phyloP scores from a whole-genome alignment of 2,797 vertebrate genomes.

The Enteromius anoplus region DNA sequence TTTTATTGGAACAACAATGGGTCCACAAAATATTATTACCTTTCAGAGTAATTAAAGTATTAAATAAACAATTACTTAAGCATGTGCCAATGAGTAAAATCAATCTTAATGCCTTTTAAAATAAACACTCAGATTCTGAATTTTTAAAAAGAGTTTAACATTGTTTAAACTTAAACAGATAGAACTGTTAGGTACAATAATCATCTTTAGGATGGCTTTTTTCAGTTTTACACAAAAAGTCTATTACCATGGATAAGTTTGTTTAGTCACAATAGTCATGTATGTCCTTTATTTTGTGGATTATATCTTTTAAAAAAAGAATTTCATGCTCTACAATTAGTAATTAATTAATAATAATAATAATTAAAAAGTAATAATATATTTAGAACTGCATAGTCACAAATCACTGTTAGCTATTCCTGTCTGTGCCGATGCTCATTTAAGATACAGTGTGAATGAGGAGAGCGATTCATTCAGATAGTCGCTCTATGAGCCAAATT shows the following conservation, averaged over 20 bases:
- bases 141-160: not conserved
- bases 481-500: not conserved
- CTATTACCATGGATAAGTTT: not conserved
- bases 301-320: not conserved
- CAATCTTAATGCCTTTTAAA: not conserved
- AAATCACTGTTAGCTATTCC: constrained; percentile 2
- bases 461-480: not conserved
- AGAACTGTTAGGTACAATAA: not conserved
- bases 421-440: not conserved
- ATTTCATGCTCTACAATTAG: not conserved
- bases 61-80: not conserved
- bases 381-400: not conserved
- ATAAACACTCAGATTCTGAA: not conserved
- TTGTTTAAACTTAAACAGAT: not conserved
- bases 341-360: too few relatives aligned
- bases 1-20: not conserved
- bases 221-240: not conserved
- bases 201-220: not conserved
- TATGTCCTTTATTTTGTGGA: not conserved
- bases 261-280: not conserved
- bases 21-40: not conserved
- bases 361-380: not conserved
- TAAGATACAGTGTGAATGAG: constrained; percentile 1
- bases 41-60: not conserved
- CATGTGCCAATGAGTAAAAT: not conserved